Base-by-base conservation (phyloP, 2,113 vertebrate species). In the Fregetta grallaria region DNA sequence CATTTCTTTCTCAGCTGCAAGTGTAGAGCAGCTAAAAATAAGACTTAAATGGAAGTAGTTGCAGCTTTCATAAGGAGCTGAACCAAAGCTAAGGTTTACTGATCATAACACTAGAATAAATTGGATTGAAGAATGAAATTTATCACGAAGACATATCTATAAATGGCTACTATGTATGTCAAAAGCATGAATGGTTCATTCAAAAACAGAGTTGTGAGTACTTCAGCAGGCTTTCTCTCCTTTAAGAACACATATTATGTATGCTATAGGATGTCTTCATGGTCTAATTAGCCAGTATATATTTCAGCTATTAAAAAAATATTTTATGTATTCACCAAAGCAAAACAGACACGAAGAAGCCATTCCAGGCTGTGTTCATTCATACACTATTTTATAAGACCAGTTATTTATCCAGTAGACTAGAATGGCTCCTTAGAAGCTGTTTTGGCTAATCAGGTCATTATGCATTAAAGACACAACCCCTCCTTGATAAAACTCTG, bases 321-420 rank as follows among this genome's bases (percentile, higher is more conserved):
- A n/a, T 26, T 94, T 94, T 79, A 91, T 85, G 56, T 88, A 92
- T 83, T 68, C 16, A 32, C 26, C 42, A 80, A 73, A 97, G 27
- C 20, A 72, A 79, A 94, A 91, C 71, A 91, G 63, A 30, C 32
- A 76, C 21, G 42, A 63, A 65, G 77, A 94, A 97, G 19, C 13
- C 40, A 92, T 94, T 94, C 49, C 81, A 75, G 44, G 55, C 49
- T 91, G 22, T 77, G 92, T 94, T 95, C 67, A 74, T 91, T 95
- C 75, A 56, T 73, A 65, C 9, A 23, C 22, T 91, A 55, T 83
- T 85, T 96, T 94, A 56, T 90, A 85, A 85, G 74, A 34, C 42
- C 63, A 96, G 29, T 95, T 92, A 92, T 95, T 96, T 95, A 94
- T 65, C 29, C 79, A 94, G 88, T 81, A 95, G 53, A 80, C 49